These are phyloP conservation scores for Hippotragus niger DNA, from an alignment of 2,113 vertebrate genomes.

Conservation along the genomic window DNA sequence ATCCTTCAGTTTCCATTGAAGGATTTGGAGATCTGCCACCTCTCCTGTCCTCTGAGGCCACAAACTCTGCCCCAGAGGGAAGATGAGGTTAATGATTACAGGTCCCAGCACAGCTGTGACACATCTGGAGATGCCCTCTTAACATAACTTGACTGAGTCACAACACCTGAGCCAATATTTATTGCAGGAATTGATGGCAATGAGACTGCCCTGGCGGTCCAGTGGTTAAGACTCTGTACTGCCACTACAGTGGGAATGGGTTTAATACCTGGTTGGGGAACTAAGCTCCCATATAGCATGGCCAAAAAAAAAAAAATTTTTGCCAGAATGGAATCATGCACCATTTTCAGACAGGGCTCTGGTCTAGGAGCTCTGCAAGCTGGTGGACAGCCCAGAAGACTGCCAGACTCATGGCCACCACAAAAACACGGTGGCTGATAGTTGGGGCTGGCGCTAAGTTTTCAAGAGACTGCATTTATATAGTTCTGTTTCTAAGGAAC, in stretches of 20 bases:
- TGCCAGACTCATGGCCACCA: not conserved
- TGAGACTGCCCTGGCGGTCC: not conserved
- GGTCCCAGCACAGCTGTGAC: not conserved
- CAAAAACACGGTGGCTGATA: rapidly evolving
- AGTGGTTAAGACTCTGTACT: not conserved
- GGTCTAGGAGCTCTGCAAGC: not conserved
- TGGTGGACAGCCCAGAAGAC: not conserved
- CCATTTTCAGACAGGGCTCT: not conserved
- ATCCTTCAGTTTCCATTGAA: not conserved
- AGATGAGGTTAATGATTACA: not conserved
- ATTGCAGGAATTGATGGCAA: not conserved
- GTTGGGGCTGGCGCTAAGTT: not conserved
- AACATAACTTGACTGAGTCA: not conserved
- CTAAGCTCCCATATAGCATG: not conserved
- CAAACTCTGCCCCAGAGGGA: not conserved
- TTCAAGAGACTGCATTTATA: not conserved
- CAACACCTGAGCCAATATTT: not conserved
- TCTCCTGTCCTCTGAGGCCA: not conserved
- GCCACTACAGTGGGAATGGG: not conserved
- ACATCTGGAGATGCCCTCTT: slow-evolving; percentile 11
- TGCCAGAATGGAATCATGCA: not conserved
- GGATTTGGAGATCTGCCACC: not conserved
- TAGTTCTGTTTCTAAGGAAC: not conserved
- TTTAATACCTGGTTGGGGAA: not conserved
- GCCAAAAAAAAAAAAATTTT: not conserved